A percentile compares a stretch with the other conserved stretches of the same genome.
Conservation (phyloP, 2,113 vertebrate species). For the Thalassoma bifasciatum region DNA sequence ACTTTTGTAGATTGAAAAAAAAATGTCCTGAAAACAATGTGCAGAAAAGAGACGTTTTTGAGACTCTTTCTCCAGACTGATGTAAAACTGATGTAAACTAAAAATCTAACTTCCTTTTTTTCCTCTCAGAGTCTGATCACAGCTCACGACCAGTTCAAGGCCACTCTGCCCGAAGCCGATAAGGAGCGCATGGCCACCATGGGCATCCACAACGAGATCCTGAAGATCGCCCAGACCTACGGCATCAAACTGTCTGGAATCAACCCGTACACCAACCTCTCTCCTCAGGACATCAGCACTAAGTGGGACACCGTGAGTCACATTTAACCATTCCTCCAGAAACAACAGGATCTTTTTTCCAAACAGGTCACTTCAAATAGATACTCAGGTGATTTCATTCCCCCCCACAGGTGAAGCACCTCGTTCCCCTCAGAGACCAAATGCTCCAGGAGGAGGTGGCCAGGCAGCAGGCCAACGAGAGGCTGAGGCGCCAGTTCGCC, state of each 20-base stretch:
- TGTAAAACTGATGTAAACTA: too few species aligned
- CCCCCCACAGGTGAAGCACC: constrained; percentile 86
- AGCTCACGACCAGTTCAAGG: constrained; percentile 95
- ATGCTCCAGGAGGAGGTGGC: constrained; percentile 92
- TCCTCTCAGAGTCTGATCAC: constrained; percentile 87
- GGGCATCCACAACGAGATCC: constrained; percentile 91
- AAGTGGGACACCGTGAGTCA: constrained; percentile 91
- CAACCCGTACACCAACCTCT: constrained; percentile 91
- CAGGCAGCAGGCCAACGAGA: constrained; percentile 91
- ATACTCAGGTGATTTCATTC: not conserved
- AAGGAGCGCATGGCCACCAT: constrained; percentile 90
- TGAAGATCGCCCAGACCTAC: constrained; percentile 94
- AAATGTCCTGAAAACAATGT: too few species aligned
- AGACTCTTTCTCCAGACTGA: too few species aligned
- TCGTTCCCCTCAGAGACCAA: constrained; percentile 93
- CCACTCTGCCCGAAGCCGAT: constrained; percentile 91
- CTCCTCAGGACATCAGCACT: constrained; percentile 85
- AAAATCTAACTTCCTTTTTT: not conserved
- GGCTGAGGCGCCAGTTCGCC: constrained; percentile 90
- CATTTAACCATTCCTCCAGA: too few species aligned
- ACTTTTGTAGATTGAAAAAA: too few species aligned
- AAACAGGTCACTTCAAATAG: too few species aligned
- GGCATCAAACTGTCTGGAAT: constrained; percentile 87
- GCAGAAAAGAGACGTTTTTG: too few species aligned
- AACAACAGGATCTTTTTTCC: too few species aligned